phyloP scores from a whole-genome alignment of 2,113 vertebrate species.

The Rhinolophus ferrumequinum region DNA sequence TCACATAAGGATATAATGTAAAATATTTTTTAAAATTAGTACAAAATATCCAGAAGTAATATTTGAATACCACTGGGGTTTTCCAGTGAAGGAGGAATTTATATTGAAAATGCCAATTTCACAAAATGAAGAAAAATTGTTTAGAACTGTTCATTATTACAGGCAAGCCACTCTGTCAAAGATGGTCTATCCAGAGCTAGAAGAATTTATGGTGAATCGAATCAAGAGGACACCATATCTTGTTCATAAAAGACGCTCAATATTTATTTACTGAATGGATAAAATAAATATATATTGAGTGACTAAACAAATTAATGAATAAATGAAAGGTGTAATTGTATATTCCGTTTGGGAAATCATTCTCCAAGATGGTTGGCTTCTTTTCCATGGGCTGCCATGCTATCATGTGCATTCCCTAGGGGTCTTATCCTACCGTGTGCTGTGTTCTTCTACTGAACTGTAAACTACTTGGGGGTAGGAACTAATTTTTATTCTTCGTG shows the following conservation, averaged over 20 bases:
- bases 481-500: background rate
- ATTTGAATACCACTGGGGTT: background rate
- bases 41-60: background rate
- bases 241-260: background rate
- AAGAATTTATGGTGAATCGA: background rate
- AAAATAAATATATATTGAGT: background rate
- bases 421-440: background rate
- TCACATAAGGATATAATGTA: background rate
- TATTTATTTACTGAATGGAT: background rate
- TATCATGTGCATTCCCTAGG: rapidly evolving
- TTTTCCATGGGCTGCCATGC: background rate
- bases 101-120: background rate
- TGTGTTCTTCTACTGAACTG: background rate
- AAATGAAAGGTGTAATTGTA: background rate
- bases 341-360: background rate
- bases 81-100: background rate
- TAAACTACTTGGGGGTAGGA: background rate
- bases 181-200: background rate
- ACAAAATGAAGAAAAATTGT: background rate
- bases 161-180: background rate
- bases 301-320: background rate
- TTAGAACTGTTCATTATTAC: background rate
- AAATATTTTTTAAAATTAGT: background rate
- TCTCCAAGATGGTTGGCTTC: background rate
- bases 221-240: background rate